Percentiles rank a stretch among this genome's conserved stretches.
Evolutionary conservation across 2,113 vertebrate genomes (phyloP).

Genomic region (Oryzias celebensis): DNA sequence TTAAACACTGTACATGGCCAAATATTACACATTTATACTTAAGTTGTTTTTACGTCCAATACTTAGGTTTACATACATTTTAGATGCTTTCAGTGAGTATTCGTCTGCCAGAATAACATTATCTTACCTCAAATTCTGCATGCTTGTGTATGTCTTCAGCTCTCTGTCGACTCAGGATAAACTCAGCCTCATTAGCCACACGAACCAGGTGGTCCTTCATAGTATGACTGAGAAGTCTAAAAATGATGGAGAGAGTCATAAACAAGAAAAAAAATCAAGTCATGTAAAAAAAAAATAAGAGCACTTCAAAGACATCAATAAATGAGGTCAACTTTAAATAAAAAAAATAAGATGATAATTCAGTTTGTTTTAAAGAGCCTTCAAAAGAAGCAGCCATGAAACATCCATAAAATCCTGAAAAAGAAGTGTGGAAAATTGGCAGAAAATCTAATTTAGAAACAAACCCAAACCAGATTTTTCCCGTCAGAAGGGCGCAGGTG

Average conservation of each 20-base stretch:
- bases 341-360: too few relatives aligned
- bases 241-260: slow-evolving; percentile 27
- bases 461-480: slow-evolving; percentile 46
- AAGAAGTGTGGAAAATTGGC: slow-evolving; percentile 59
- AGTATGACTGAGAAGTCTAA: slow-evolving; percentile 94
- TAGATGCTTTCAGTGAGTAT: neutral
- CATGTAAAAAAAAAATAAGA: neutral
- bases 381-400: slow-evolving; percentile 43
- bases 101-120: neutral
- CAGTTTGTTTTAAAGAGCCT: neutral
- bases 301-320: neutral
- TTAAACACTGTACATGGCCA: too few relatives aligned
- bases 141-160: slow-evolving; percentile 97
- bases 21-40: too few relatives aligned
- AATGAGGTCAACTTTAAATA: too few relatives aligned
- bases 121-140: slow-evolving; percentile 95
- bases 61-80: too few relatives aligned
- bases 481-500: slow-evolving; percentile 48
- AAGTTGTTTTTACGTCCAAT: too few relatives aligned
- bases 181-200: slow-evolving; percentile 97
- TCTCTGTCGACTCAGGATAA: slow-evolving; percentile 94
- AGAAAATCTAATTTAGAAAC: slow-evolving; percentile 71
- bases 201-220: slow-evolving; percentile 99
- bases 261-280: neutral
- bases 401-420: slow-evolving; percentile 56